These are phyloP conservation scores for Neuroscelio doddi DNA, from an alignment of 2,888 invertebrate species.

Conservation along the genomic window DNA sequence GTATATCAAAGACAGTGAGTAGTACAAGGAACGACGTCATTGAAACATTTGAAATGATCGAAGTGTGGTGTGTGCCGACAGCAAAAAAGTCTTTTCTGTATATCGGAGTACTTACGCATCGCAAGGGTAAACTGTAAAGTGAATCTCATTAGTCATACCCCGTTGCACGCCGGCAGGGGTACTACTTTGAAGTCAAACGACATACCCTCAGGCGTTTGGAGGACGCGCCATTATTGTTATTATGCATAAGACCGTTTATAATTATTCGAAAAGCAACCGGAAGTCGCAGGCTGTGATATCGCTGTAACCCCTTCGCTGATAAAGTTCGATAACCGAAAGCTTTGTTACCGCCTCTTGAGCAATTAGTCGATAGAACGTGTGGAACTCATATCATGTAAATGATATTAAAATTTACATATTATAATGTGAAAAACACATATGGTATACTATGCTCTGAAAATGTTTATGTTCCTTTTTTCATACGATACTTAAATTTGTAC, in stretches of 20 bases:
- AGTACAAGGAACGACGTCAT: conserved; percentile 22
- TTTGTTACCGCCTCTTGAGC: conserved; percentile 28
- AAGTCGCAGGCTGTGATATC: conserved; percentile 53
- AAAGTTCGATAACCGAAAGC: conserved; percentile 41
- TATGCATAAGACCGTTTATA: conserved; percentile 61
- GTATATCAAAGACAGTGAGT: conserved; percentile 49
- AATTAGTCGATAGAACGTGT: conserved; percentile 2
- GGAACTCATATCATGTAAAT: too few species aligned
- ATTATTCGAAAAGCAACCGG: conserved; percentile 64
- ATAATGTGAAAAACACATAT: too few species aligned
- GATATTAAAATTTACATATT: too few species aligned
- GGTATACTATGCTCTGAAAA: too few species aligned
- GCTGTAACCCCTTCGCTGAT: conserved; percentile 35
- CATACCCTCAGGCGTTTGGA: conserved; percentile 53
- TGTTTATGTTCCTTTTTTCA: too few species aligned
- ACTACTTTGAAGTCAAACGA: conserved; percentile 64
- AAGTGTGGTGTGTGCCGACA: conserved; percentile 48
- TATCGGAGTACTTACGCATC: conserved; percentile 49
- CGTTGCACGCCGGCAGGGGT: conserved; percentile 57
- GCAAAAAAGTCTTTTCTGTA: conserved; percentile 48
- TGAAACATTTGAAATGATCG: conserved; percentile 55
- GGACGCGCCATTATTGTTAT: conserved; percentile 62
- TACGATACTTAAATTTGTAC: too few species aligned
- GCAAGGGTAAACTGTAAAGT: conserved; percentile 66
- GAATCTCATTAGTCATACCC: conserved; percentile 70